Evolutionary conservation across 2,113 vertebrate genomes (phyloP), one percentile per base, ranked within the genome.

Genomic region (Daubentonia madagascariensis): DNA sequence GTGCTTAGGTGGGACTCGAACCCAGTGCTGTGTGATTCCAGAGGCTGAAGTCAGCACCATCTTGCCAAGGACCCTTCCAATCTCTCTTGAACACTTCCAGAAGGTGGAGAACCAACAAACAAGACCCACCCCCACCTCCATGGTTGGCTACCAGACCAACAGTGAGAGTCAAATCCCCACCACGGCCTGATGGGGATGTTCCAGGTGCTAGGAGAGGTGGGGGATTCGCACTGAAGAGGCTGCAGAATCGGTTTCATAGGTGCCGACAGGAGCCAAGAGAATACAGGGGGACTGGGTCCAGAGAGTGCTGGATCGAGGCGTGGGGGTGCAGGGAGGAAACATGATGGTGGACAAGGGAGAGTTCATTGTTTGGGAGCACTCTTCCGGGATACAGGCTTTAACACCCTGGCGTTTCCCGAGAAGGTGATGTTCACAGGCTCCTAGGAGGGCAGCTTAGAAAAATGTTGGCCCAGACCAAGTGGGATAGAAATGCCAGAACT

Each of bases 341-440:
- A 0, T 1, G 43, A 30, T 43, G 8, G 2, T n/a, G 37, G n/a
- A 1, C 28, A 43, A 28, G 54, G 35, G 23, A 0, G 37, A 5
- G 17, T 28, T 75, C 28, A 23, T 25, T 32, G 32, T n/a, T 68
- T 48, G 11, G 79, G 35, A 80, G 40, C 22, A 8, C 43, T 37
- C 35, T 22, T 63, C 25, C 18, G 52, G 61, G 22, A 78, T 12
- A 52, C 52, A 8, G 43, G 61, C 67, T 65, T 43, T 40, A 59
- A 61, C 40, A 16, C 23, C 57, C 17, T 43, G 45, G 73, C 25
- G 45, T 22, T 76, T 76, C 59, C 78, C 63, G 72, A 83, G 81
- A 32, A 92, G 81, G 14, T 1, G 73, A 78, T 18, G 81, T 50
- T 65, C 50, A 6, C 25, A 16, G 3, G 17, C 32, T 96, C 65